Conservation (phyloP, 2,888 invertebrate species). For the Tenthredo scrophulariae region DNA sequence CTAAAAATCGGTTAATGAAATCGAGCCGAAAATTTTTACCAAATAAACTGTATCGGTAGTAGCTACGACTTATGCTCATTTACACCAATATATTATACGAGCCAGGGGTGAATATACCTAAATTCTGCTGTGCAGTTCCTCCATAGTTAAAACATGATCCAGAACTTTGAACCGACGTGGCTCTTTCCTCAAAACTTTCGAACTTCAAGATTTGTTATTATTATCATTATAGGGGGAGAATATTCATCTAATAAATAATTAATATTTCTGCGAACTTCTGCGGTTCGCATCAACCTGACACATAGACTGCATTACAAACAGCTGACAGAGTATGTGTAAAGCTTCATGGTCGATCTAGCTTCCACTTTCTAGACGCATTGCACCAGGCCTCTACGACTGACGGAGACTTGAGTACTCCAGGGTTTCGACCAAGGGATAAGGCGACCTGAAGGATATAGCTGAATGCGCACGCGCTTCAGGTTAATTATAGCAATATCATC, state of each 20-base stretch:
- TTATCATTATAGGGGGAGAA: neutral
- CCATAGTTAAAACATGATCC: neutral
- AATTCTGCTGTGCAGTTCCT: neutral
- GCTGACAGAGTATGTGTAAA: neutral
- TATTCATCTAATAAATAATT: neutral
- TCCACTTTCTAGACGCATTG: neutral
- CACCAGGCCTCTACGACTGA: neutral
- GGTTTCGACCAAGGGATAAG: slow-evolving; percentile 18
- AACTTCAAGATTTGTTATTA: neutral
- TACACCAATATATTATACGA: neutral
- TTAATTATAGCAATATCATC: slow-evolving; percentile 46
- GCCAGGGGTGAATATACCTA: neutral
- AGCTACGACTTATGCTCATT: neutral
- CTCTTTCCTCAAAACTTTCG: neutral
- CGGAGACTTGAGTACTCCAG: slow-evolving; percentile 23
- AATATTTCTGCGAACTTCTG: neutral
- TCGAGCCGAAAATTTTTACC: neutral
- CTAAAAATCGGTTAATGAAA: neutral
- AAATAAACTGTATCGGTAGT: neutral
- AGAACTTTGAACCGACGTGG: slow-evolving; percentile 19
- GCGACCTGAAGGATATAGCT: slow-evolving; percentile 16
- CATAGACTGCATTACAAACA: slow-evolving; percentile 13
- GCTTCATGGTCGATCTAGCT: slow-evolving; percentile 3
- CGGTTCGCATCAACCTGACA: neutral
- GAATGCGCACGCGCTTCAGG: slow-evolving; percentile 6